Evolutionary conservation across 2,113 vertebrate genomes (phyloP).

Genomic region (Semnornis frantzii): DNA sequence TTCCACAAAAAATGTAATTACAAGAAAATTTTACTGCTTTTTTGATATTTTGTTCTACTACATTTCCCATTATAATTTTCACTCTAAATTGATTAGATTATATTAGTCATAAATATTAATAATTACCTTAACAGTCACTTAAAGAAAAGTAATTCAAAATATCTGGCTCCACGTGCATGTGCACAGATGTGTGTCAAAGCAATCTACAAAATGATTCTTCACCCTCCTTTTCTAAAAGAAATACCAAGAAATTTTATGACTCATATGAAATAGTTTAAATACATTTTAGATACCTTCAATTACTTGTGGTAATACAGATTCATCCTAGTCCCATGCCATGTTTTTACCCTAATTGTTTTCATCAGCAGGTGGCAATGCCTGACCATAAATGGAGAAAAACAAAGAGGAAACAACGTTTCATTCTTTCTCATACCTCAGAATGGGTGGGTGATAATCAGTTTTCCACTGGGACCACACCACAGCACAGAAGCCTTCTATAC

Average conservation of each 20-base stretch:
- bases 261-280: background rate
- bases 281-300: background rate
- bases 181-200: background rate
- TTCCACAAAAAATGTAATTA: background rate
- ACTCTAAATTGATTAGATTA: background rate
- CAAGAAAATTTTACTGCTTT: background rate
- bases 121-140: background rate
- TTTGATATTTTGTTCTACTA: background rate
- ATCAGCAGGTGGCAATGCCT: background rate
- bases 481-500: background rate
- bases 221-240: background rate
- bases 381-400: background rate
- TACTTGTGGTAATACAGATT: background rate
- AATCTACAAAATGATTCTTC: background rate
- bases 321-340: background rate
- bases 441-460: background rate
- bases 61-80: background rate
- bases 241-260: background rate
- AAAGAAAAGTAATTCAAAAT: background rate
- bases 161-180: background rate
- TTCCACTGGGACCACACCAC: background rate
- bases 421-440: background rate
- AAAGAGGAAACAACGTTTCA: fast-evolving
- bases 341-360: background rate
- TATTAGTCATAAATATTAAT: background rate